A percentile compares a stretch with the other conserved stretches of the same genome.
phyloP scores from a whole-genome alignment of 2,888 invertebrate genomes.

The Norana najaformis region DNA sequence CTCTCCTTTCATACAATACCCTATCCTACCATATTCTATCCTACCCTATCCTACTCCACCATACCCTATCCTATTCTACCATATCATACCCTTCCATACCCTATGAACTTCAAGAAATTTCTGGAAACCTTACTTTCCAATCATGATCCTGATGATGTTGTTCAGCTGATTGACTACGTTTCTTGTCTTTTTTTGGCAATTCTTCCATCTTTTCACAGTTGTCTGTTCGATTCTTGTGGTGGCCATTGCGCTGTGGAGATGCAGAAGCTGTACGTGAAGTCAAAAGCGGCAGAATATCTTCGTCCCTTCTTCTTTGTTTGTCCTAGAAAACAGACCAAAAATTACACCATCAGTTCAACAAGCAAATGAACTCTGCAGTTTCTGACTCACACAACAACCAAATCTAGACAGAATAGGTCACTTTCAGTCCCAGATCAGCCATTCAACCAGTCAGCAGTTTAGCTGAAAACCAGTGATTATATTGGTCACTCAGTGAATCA shows the following conservation, averaged over 20 bases:
- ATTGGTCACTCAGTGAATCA: too few species aligned
- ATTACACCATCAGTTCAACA: background rate
- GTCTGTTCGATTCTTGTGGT: background rate
- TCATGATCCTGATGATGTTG: background rate
- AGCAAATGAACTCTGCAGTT: background rate
- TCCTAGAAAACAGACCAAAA: background rate
- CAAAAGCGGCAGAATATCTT: conserved; percentile 21
- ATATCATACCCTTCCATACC: background rate
- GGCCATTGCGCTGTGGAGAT: background rate
- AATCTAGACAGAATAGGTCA: background rate
- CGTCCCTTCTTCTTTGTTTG: background rate
- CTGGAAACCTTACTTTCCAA: background rate
- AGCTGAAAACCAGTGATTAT: background rate
- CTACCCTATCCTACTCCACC: background rate
- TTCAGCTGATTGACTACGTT: conserved; percentile 15
- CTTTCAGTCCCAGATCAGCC: background rate
- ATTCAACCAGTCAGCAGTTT: too few species aligned
- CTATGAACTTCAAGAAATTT: background rate
- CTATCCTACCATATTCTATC: background rate
- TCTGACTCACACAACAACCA: background rate
- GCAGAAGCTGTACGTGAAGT: background rate
- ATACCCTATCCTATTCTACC: too few species aligned
- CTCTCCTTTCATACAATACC: too few species aligned
- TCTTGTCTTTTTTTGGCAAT: background rate
- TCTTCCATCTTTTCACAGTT: background rate